Evolutionary conservation across 1,140 invertebrate genomes (phyloP), one percentile per base, ranked within the genome.

Genomic region (Rhyacophila brunnea): DNA sequence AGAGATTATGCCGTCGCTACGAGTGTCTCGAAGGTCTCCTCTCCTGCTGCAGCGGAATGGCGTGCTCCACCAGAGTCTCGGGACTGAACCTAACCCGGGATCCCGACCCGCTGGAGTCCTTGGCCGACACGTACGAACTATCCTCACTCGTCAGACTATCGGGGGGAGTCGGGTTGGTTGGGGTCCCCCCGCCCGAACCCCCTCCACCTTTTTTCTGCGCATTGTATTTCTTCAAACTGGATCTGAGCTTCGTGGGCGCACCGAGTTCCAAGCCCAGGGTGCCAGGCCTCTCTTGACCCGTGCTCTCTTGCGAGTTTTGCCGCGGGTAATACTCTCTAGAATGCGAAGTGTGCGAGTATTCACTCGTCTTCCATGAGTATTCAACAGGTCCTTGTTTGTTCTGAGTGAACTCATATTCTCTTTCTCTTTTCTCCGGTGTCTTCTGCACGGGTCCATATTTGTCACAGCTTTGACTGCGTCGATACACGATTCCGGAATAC

Each of bases 101-200:
- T 48, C 85, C 84, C 43, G 79, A 81, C 2, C 84, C 82, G 58
- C 82, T 81, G 4, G 83, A 85, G 64, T 91, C 90, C 62, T 90
- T 86, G 1, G 91, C 90, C 1, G 90, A 93, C 34, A 91, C 83
- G 68, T 92, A 92, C 28, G 88, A 91, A 62, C 87, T 90, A 63
- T 93, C 90, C 47, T 92, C 91, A 64, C 89, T 91, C 0, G 89
- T 89, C 11, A 91, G 68, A 63, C 88, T 91, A 62, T 93, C 91
- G 0, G 90, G 90, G 0, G 91, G 90, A 1, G 91, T 92, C 1
- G 89, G 87, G 75, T 91, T 91, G 1, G 90, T 92, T 19, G 90
- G 89, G 0, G 90, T 92, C n/a, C 83, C 84, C 0, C 82, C 84
- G 0, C 83, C 82, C 0, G 85, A 86, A 53, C 84, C 83, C 36